phyloP scores from a whole-genome alignment of 1,140 invertebrate species.

The Trissolcus basalis region DNA sequence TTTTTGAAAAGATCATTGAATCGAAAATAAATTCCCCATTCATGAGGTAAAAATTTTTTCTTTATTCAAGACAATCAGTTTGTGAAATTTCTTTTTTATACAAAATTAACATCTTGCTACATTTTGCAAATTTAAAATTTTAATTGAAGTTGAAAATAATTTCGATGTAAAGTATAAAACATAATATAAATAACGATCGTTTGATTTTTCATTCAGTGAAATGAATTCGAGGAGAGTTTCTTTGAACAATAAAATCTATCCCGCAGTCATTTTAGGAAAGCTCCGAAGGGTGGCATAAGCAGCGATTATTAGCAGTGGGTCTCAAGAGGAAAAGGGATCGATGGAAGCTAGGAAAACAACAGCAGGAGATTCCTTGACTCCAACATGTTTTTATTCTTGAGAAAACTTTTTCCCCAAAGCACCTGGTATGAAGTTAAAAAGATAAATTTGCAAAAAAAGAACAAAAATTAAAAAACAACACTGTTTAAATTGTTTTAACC shows the following conservation, averaged over 20 bases:
- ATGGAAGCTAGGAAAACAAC: slow-evolving; percentile 45
- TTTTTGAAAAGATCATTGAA: too few relatives aligned
- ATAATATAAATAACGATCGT: too few relatives aligned
- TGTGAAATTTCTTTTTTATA: too few relatives aligned
- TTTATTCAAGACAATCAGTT: too few relatives aligned
- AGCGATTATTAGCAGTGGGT: slow-evolving; percentile 41
- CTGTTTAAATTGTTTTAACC: too few relatives aligned
- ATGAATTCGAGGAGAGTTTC: slow-evolving; percentile 8
- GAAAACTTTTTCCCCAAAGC: background rate
- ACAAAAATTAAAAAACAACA: slow-evolving; percentile 37
- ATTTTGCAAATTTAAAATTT: too few relatives aligned
- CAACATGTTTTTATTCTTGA: slow-evolving; percentile 7
- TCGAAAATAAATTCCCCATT: too few relatives aligned
- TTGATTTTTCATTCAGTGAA: slow-evolving; percentile 22
- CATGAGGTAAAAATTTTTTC: too few relatives aligned
- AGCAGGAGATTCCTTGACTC: slow-evolving; percentile 46
- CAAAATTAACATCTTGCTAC: too few relatives aligned
- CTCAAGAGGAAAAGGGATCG: slow-evolving; percentile 43
- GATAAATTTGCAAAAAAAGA: slow-evolving; percentile 12
- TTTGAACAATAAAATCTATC: slow-evolving; percentile 39
- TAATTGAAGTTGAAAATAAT: too few relatives aligned
- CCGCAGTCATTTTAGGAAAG: slow-evolving; percentile 36
- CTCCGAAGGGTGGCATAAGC: slow-evolving; percentile 44
- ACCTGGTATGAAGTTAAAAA: slow-evolving; percentile 11
- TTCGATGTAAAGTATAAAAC: too few relatives aligned